Conservation (phyloP, 2,113 vertebrate species). For the Bagarius yarrelli region DNA sequence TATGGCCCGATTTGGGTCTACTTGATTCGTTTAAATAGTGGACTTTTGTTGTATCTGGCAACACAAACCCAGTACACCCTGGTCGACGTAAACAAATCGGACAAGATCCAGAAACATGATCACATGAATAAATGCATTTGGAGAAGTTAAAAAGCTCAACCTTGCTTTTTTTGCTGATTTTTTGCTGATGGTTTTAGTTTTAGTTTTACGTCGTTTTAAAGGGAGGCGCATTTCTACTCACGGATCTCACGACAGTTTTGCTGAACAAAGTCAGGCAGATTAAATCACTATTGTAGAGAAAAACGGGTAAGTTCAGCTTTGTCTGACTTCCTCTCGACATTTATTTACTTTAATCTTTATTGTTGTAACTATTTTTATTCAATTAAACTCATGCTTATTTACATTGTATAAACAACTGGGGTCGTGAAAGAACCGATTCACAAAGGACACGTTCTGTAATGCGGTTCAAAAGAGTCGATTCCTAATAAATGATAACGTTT, state of each 20-base stretch:
- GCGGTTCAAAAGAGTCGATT: neutral
- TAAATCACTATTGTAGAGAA: no score
- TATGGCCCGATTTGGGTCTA: neutral
- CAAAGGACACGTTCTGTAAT: neutral
- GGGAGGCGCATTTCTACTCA: no score
- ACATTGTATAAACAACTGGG: no score
- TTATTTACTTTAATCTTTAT: neutral
- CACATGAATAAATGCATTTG: neutral
- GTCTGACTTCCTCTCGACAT: neutral
- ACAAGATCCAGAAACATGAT: no score
- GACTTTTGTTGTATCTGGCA: neutral
- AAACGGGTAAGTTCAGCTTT: neutral
- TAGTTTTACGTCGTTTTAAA: neutral
- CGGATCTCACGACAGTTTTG: neutral
- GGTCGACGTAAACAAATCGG: neutral
- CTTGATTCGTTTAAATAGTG: neutral
- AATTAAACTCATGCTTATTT: neutral
- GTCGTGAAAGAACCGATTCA: neutral
- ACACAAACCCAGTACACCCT: neutral
- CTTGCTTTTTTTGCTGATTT: no score
- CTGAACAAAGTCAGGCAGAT: neutral
- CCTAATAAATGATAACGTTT: neutral
- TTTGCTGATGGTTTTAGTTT: neutral
- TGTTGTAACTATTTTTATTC: neutral
- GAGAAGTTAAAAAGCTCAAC: neutral